phyloP scores from a whole-genome alignment of 2,888 invertebrate genomes.

The Sturmia bella region DNA sequence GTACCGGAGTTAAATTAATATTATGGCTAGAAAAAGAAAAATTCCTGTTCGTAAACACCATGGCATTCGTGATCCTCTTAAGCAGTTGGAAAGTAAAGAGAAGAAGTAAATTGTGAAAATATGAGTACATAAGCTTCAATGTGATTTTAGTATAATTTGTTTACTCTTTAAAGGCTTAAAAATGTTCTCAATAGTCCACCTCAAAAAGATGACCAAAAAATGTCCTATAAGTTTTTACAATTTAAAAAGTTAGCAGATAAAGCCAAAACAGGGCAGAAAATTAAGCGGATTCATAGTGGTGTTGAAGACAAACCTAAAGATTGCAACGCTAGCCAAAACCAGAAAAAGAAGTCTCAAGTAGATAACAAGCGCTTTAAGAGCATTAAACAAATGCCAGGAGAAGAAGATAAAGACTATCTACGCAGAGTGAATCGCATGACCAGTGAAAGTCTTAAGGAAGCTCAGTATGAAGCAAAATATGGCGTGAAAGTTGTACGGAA shows the following conservation, averaged over 20 bases:
- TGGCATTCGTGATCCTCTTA: conserved; percentile 89
- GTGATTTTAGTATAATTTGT: not conserved
- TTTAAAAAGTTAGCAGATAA: conserved; percentile 85
- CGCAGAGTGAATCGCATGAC: conserved; percentile 86
- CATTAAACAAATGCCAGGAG: conserved; percentile 85
- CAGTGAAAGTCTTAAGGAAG: conserved; percentile 84
- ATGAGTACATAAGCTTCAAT: too few relatives aligned
- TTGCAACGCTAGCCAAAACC: conserved; percentile 17
- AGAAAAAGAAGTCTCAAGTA: conserved; percentile 64
- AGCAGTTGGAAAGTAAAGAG: conserved; percentile 84
- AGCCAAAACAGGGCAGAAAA: conserved; percentile 78
- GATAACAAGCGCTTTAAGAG: conserved; percentile 82
- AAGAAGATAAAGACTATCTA: conserved; percentile 85
- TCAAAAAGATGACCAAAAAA: conserved; percentile 86
- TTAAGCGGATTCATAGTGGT: conserved; percentile 76
- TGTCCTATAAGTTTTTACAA: conserved; percentile 87
- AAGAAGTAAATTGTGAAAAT: conserved; percentile 83
- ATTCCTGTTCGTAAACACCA: conserved; percentile 91
- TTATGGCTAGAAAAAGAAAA: conserved; percentile 84
- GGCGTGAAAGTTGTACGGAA: conserved; percentile 84
- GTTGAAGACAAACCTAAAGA: conserved; percentile 78
- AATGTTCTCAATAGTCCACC: conserved; percentile 90
- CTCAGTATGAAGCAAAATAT: conserved; percentile 85
- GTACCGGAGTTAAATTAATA: conserved; percentile 80
- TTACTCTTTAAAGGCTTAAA: conserved; percentile 84